Evolutionary conservation across 2,888 invertebrate genomes (phyloP).

Genomic region (Celastrina argiolus): DNA sequence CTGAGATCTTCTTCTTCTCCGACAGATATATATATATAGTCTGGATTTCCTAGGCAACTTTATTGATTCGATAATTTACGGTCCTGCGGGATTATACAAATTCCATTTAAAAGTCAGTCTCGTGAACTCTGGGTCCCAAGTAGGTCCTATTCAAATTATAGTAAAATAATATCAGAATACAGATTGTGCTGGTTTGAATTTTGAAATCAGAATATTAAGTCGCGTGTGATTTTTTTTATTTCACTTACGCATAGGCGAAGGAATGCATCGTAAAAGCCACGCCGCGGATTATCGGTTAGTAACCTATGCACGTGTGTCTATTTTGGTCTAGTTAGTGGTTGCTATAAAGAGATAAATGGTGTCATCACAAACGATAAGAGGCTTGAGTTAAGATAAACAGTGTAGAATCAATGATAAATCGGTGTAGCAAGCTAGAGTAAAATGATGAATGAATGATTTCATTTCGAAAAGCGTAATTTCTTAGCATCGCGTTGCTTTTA

Average conservation of each 20-base stretch:
- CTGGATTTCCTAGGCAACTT: no score
- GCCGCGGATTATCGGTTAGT: constrained; percentile 51
- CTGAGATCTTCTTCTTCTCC: no score
- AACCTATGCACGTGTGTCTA: constrained; percentile 37
- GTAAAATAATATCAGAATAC: no score
- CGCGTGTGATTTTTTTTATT: not conserved
- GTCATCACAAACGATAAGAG: constrained; percentile 13
- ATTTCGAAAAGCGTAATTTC: not conserved
- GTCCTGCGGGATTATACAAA: no score
- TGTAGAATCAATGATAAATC: not conserved
- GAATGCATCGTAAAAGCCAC: constrained; percentile 36
- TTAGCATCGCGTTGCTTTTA: no score
- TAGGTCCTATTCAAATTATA: no score
- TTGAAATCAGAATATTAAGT: no score
- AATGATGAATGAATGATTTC: not conserved
- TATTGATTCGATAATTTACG: no score
- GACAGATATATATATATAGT: no score
- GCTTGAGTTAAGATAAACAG: not conserved
- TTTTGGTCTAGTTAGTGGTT: constrained; percentile 8
- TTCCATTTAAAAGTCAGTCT: no score
- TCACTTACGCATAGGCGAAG: constrained; percentile 2
- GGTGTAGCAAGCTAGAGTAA: not conserved
- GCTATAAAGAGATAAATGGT: not conserved
- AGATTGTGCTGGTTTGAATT: no score
- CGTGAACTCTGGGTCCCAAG: no score